Evolutionary conservation across 2,888 invertebrate species (phyloP).

Genomic region (Tyria jacobaeae): DNA sequence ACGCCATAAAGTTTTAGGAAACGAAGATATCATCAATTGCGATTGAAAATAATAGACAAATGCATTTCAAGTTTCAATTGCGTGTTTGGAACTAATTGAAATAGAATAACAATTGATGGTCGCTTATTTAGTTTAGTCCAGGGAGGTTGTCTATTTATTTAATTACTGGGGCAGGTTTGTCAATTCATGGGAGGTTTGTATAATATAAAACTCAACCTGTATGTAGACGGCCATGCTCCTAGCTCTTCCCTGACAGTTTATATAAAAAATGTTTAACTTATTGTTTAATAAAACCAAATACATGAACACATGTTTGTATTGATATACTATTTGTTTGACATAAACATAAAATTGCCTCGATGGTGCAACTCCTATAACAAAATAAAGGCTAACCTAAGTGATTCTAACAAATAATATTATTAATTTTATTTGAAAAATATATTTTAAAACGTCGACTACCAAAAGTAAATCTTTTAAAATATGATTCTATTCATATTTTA

Average conservation of each 20-base stretch:
- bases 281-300: constrained; percentile 63
- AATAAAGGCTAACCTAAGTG: neutral
- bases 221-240: neutral
- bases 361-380: neutral
- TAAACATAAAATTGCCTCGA: constrained; percentile 20
- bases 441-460: no score
- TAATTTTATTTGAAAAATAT: no score
- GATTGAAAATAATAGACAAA: constrained; percentile 12
- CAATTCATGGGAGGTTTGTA: neutral
- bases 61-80: neutral
- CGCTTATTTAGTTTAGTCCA: neutral
- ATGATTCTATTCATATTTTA: no score
- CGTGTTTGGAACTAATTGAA: neutral
- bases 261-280: constrained; percentile 49
- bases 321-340: constrained; percentile 49
- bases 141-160: neutral
- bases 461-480: no score
- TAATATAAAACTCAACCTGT: neutral
- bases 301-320: constrained; percentile 50
- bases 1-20: constrained; percentile 57
- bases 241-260: constrained; percentile 12
- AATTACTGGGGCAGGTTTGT: neutral
- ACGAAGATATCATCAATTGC: constrained; percentile 21
- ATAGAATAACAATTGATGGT: constrained; percentile 23
- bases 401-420: no score